phyloP scores from a whole-genome alignment of 1,140 invertebrate genomes.

The Temnothorax longispinosus region DNA sequence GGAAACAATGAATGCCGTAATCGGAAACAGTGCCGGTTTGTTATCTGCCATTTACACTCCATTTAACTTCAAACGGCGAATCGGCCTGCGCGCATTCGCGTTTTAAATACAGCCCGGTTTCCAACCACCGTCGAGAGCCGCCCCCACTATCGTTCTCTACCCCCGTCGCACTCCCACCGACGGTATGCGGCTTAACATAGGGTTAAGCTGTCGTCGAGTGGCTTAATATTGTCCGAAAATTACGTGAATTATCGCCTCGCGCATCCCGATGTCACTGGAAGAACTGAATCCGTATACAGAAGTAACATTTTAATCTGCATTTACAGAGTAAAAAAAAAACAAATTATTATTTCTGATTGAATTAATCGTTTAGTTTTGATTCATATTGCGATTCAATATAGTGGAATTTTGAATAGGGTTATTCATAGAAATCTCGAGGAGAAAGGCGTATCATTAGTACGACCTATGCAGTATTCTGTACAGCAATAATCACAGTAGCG shows the following conservation, averaged over 20 bases:
- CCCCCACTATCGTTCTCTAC: conserved; percentile 30
- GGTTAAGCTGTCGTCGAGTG: conserved; percentile 80
- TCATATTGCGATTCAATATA: neutral
- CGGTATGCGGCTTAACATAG: conserved; percentile 77
- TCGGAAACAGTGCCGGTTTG: conserved; percentile 86
- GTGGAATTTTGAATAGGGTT: neutral
- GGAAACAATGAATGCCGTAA: conserved; percentile 87
- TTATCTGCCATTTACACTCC: conserved; percentile 87
- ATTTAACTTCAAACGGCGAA: conserved; percentile 86
- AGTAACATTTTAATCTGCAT: neutral
- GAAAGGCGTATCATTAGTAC: conserved; percentile 32
- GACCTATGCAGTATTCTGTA: conserved; percentile 77
- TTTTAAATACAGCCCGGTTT: conserved; percentile 83
- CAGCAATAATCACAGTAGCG: conserved; percentile 75
- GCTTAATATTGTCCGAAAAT: conserved; percentile 80
- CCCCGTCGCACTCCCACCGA: conserved; percentile 15
- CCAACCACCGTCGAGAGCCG: conserved; percentile 44
- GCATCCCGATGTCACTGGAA: neutral
- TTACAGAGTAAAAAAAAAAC: conserved; percentile 9
- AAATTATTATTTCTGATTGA: conserved; percentile 7
- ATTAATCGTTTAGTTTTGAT: neutral
- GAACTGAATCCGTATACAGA: neutral
- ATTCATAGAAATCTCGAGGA: neutral
- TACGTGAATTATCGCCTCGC: conserved; percentile 77
- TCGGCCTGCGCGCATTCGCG: conserved; percentile 82